Conservation (phyloP, 2,888 invertebrate species). For the Stenodema calcarata region DNA sequence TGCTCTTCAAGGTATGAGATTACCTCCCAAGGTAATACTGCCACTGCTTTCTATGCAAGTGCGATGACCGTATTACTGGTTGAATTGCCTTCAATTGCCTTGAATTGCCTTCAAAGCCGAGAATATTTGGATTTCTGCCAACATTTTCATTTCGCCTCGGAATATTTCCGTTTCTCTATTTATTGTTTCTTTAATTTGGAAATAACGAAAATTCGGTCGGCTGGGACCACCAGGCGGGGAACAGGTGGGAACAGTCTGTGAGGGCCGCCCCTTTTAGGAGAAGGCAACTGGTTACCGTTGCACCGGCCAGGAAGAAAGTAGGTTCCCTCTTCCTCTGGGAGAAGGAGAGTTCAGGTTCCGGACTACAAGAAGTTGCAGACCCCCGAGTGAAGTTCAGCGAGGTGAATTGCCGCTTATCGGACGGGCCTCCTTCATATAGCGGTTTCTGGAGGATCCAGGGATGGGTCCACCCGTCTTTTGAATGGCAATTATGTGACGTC, state of each 20-base stretch:
- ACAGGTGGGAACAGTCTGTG: conserved; percentile 26
- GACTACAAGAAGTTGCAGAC: conserved; percentile 26
- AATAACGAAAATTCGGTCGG: background rate
- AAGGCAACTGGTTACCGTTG: conserved; percentile 48
- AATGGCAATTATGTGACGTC: conserved; percentile 8
- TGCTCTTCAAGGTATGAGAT: no score
- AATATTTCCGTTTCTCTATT: no score
- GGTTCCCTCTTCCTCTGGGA: conserved; percentile 34
- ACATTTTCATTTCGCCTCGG: no score
- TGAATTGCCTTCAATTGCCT: no score
- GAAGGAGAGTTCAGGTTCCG: conserved; percentile 24
- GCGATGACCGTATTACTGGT: no score
- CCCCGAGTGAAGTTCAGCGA: conserved; percentile 40
- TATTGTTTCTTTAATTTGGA: no score
- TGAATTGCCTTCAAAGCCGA: no score
- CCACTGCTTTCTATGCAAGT: no score
- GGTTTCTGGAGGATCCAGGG: background rate
- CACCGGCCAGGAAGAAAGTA: conserved; percentile 44
- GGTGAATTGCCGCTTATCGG: conserved; percentile 42
- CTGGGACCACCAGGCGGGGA: conserved; percentile 4
- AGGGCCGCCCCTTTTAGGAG: conserved; percentile 35
- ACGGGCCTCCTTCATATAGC: conserved; percentile 25
- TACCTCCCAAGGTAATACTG: no score
- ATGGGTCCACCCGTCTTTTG: background rate
- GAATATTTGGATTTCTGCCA: no score